Percentiles rank a stretch among this genome's conserved stretches.
These are phyloP conservation scores for Caenorhabditis virilis DNA, from an alignment of 2,888 invertebrate species.

Conservation along the genomic window DNA sequence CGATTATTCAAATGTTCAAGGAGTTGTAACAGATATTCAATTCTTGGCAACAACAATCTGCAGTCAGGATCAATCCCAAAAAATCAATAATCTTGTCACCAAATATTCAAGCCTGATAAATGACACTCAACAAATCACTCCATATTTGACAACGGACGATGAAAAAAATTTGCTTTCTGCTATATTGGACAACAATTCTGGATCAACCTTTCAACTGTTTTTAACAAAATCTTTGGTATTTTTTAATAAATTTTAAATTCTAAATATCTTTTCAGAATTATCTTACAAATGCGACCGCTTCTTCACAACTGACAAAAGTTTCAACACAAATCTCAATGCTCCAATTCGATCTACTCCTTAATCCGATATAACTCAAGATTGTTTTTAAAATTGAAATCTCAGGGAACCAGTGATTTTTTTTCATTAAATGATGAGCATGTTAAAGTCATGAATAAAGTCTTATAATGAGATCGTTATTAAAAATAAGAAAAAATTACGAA, in stretches of 20 bases:
- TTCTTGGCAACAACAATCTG: not conserved
- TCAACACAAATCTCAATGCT: slow-evolving; percentile 17
- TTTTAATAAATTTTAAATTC: not conserved
- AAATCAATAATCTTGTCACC: not conserved
- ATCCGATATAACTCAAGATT: not conserved
- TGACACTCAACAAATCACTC: slow-evolving; percentile 6
- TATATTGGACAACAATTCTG: slow-evolving; percentile 13
- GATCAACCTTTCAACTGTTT: slow-evolving; percentile 7
- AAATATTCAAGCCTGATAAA: not conserved
- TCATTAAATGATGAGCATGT: too few relatives aligned
- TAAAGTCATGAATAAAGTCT: too few relatives aligned
- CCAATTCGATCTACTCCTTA: slow-evolving; percentile 21
- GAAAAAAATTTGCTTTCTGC: slow-evolving; percentile 4
- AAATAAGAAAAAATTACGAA: too few relatives aligned
- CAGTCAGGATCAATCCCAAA: not conserved
- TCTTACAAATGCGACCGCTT: slow-evolving; percentile 8
- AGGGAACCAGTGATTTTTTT: too few relatives aligned
- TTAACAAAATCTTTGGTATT: slow-evolving; percentile 16
- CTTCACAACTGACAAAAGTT: slow-evolving; percentile 8
- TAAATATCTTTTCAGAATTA: slow-evolving; percentile 4
- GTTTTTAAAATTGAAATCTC: not conserved
- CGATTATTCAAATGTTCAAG: slow-evolving; percentile 23
- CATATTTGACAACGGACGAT: slow-evolving; percentile 11
- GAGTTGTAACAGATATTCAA: not conserved
- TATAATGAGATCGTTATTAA: too few relatives aligned